Percentiles rank a stretch among this genome's conserved stretches.
phyloP scores from a whole-genome alignment of 2,888 invertebrate species.

The Crematogaster levior region DNA sequence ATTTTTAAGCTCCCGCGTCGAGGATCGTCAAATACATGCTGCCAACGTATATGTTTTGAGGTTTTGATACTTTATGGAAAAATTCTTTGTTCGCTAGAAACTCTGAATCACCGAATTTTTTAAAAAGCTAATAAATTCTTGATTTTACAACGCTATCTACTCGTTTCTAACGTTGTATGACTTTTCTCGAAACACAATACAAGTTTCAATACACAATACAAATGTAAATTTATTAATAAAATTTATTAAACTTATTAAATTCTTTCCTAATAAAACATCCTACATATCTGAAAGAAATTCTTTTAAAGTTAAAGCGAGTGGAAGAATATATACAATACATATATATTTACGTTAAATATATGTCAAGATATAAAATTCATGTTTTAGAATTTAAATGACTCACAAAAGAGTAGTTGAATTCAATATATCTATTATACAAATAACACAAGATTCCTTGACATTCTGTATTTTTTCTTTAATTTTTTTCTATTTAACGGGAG shows the following conservation, averaged over 20 bases:
- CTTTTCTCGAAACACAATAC: background rate
- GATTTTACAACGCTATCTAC: background rate
- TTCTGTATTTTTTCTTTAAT: conserved; percentile 21
- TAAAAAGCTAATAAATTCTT: background rate
- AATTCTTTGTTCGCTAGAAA: conserved; percentile 35
- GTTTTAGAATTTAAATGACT: background rate
- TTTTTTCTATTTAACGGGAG: conserved; percentile 23
- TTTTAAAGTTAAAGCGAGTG: background rate
- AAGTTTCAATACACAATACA: no score
- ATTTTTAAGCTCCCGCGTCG: conserved; percentile 75
- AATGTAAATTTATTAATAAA: background rate
- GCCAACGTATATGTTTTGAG: conserved; percentile 55
- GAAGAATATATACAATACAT: no score
- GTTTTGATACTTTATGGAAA: conserved; percentile 57
- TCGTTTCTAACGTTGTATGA: background rate
- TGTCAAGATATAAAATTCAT: background rate
- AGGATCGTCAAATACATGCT: conserved; percentile 68
- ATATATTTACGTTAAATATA: background rate
- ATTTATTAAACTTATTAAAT: background rate
- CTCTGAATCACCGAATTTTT: background rate
- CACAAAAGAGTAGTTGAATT: background rate
- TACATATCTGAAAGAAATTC: background rate
- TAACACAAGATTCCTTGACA: conserved; percentile 39
- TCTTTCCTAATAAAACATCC: background rate
- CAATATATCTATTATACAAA: background rate